Evolutionary conservation across 2,113 vertebrate genomes (phyloP).

Genomic region (Phycodurus eques): DNA sequence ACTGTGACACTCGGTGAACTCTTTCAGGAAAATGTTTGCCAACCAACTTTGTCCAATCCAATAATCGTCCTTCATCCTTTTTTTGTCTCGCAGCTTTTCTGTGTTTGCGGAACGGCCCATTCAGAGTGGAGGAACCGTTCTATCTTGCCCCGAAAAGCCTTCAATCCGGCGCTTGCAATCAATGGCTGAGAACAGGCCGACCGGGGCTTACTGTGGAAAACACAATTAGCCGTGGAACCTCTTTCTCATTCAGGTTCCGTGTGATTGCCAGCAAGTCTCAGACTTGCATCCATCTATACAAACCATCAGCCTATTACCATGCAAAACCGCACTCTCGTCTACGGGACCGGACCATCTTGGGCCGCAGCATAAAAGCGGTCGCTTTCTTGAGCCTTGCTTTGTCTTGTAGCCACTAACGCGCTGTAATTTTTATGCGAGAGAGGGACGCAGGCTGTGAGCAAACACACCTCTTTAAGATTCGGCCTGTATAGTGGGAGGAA

Average conservation of each 20-base stretch:
- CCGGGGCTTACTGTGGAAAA: conserved; percentile 65
- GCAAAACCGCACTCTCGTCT: conserved; percentile 67
- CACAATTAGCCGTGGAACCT: conserved; percentile 75
- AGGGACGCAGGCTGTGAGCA: conserved; percentile 50
- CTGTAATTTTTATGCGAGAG: conserved; percentile 61
- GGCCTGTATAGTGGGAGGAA: conserved; percentile 45
- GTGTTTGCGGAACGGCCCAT: conserved; percentile 62
- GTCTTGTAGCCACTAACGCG: conserved; percentile 64
- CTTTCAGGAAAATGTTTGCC: conserved; percentile 59
- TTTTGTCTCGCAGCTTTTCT: conserved; percentile 58
- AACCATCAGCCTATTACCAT: conserved; percentile 70
- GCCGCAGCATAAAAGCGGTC: conserved; percentile 31
- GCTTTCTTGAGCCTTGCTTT: conserved; percentile 56
- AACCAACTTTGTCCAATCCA: conserved; percentile 55
- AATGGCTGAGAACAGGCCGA: conserved; percentile 68
- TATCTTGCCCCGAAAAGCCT: conserved; percentile 64
- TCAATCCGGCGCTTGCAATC: conserved; percentile 50
- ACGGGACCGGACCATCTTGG: conserved; percentile 43
- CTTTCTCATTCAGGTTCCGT: conserved; percentile 59
- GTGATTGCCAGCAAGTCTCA: conserved; percentile 59
- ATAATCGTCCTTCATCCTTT: conserved; percentile 62
- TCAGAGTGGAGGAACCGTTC: conserved; percentile 62
- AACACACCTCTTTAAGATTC: conserved; percentile 62
- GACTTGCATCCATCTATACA: conserved; percentile 57
- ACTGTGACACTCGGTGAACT: conserved; percentile 37